Base-by-base conservation (phyloP, 2,113 vertebrate genomes). In the Platanista minor region DNA sequence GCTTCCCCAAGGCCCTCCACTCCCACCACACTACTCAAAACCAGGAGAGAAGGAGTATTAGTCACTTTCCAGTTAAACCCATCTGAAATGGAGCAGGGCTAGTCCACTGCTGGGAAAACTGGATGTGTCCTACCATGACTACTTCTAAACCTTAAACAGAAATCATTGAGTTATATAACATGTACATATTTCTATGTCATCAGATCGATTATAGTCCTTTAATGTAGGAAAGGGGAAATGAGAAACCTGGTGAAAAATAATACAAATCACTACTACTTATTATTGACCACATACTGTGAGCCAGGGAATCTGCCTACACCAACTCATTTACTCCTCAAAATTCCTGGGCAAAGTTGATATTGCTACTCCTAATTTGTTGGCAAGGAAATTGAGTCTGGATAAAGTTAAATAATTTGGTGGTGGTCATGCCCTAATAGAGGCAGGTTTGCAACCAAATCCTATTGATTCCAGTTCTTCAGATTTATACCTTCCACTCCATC, bases 241-340 rank as follows among this genome's bases (percentile, higher is more conserved):
- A 97, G 17, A 67, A 67, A 84, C 75, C 84, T 80, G 54, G 29
- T 67, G 39, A 82, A 81, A 97, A 94, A 57, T 31, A 54, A 71
- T 62, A 71, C 20, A 54, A 61, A 72, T 61, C 31, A 39, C 49
- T 93, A 72, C 57, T 74, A 74, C 62, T 81, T 75, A 74, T 67
- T 62, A 41, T 67, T 84, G 49, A 12, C 41, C n/a, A 43, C 41
- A 67, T 93, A n/a, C 43, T 18, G 13, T 41, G 27, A 74, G 46
- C 14, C 29, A 86, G 46, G 62, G 33, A 87, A 41, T 81, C 41
- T 71, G 6, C 6, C 2, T 54, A 31, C 6, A 25, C 71, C 41
- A 66, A 69, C 36, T 88, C 27, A 72, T 62, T 74, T 23, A 15
- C 33, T 67, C 41, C 21, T 86, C 52, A 69, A 71, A 74, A 64